Evolutionary conservation across 2,888 invertebrate species (phyloP), one percentile per base, ranked within the genome.

Genomic region (Timema cristinae): DNA sequence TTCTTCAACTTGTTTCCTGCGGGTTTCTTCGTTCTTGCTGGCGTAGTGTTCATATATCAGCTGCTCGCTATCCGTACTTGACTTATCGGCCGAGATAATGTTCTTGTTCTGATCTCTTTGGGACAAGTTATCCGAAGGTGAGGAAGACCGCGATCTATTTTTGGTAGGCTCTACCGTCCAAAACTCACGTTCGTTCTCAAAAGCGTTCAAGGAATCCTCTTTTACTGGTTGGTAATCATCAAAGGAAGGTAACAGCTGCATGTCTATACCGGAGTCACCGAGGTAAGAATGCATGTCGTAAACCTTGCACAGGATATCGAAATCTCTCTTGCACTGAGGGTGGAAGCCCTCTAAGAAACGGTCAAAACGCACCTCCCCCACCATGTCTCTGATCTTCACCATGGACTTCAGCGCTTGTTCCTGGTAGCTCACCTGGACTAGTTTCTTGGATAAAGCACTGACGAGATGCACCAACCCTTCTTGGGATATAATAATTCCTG

Each of bases 331-430:
- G 0, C 85, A 82, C 61, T 84, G 85, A 52, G 83, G 82, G 61
- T 84, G 82, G 73, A 81, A 77, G 71, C 82, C 79, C 75, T 79
- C 76, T 76, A 83, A 74, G 75, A 86, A 86, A 61, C 84, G 82
- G 77, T 89, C 85, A 78, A 93, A 92, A 72, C 89, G 87, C 9
- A 86, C 83, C 4, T 85, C 82, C 0, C 92, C 92, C 72, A 92
- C 85, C 8, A 88, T 83, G 74, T 90, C 88, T 68, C 90, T 86
- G 66, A 93, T 86, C 81, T 90, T 90, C 67, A 89, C 83, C 72
- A 93, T 81, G 2, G 93, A 89, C 77, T 90, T 85, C 69, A 91
- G 73, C 71, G 90, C 84, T 77, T 90, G 83, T 84, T 93, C 85
- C 85, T 92, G 85, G 73, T 83, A 83, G 0, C 82, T 79, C 2